Conservation (phyloP, 2,113 vertebrate species). For the Hiodon alosoides region DNA sequence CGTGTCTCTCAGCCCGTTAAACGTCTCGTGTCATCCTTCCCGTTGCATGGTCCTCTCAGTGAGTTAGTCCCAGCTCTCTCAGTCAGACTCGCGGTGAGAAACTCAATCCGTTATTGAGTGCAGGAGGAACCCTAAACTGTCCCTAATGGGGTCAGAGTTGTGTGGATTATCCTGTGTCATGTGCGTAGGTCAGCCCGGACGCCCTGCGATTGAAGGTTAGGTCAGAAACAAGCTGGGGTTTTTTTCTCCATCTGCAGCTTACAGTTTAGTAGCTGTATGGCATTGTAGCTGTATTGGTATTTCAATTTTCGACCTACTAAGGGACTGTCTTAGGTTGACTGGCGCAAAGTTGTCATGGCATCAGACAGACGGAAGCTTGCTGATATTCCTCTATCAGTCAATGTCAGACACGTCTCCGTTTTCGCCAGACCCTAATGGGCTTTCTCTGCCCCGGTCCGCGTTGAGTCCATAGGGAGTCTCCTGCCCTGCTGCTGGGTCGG, state of each 20-base stretch:
- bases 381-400: not conserved
- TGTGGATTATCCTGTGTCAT: slow-evolving; percentile 34
- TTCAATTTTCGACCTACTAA: not conserved
- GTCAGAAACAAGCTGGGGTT: too few species aligned
- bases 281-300: not conserved
- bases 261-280: too few species aligned
- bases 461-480: slow-evolving; percentile 2
- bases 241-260: too few species aligned
- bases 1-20: too few species aligned
- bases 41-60: too few species aligned
- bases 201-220: not conserved
- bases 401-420: slow-evolving; percentile 27
- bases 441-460: slow-evolving; percentile 23
- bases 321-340: too few species aligned
- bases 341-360: not conserved
- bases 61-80: too few species aligned
- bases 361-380: not conserved
- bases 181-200: slow-evolving; percentile 3
- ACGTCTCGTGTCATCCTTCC: too few species aligned
- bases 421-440: slow-evolving; percentile 31
- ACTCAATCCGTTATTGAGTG: slow-evolving; percentile 19
- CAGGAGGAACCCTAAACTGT: slow-evolving; percentile 12
- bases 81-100: slow-evolving; percentile 17
- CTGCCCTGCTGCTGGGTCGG: not conserved
- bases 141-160: slow-evolving; percentile 34